Evolutionary conservation across 2,113 vertebrate genomes (phyloP).

Genomic region (Hirundichthys speculiger): DNA sequence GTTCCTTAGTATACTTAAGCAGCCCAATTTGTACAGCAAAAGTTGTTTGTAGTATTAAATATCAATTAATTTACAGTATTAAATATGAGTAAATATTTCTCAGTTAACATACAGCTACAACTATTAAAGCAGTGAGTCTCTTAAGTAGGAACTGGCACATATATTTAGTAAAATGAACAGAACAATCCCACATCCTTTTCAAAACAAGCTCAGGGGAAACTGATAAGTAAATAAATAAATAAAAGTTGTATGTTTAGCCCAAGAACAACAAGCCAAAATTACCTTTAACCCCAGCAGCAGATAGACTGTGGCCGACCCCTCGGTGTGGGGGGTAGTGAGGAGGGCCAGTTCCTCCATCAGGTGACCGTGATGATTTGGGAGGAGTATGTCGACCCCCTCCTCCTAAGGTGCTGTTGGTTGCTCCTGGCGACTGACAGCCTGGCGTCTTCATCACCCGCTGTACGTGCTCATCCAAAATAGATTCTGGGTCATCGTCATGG

Average conservation of each 20-base stretch:
- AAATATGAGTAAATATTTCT: neutral
- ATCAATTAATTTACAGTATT: too few species aligned
- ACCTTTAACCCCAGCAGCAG: constrained; percentile 72
- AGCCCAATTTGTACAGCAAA: too few species aligned
- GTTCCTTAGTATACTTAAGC: too few species aligned
- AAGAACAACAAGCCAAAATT: neutral
- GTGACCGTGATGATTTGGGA: constrained; percentile 86
- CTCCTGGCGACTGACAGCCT: constrained; percentile 91
- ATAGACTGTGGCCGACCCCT: constrained; percentile 60
- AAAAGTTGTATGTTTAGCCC: too few species aligned
- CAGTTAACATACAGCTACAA: neutral
- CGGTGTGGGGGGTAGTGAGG: constrained; percentile 75
- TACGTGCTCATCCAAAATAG: constrained; percentile 92
- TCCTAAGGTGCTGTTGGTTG: constrained; percentile 75
- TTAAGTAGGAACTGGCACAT: neutral
- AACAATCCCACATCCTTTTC: neutral
- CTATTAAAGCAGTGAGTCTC: neutral
- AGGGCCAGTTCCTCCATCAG: constrained; percentile 79
- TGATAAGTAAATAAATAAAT: neutral
- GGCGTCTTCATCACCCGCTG: constrained; percentile 94
- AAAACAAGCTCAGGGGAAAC: neutral
- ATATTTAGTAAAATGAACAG: neutral
- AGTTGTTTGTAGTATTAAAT: too few species aligned
- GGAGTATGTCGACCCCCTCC: constrained; percentile 85
- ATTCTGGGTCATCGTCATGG: constrained; percentile 91